These are phyloP conservation scores for Gadus chalcogrammus DNA, from an alignment of 2,113 vertebrate genomes.

Conservation along the genomic window DNA sequence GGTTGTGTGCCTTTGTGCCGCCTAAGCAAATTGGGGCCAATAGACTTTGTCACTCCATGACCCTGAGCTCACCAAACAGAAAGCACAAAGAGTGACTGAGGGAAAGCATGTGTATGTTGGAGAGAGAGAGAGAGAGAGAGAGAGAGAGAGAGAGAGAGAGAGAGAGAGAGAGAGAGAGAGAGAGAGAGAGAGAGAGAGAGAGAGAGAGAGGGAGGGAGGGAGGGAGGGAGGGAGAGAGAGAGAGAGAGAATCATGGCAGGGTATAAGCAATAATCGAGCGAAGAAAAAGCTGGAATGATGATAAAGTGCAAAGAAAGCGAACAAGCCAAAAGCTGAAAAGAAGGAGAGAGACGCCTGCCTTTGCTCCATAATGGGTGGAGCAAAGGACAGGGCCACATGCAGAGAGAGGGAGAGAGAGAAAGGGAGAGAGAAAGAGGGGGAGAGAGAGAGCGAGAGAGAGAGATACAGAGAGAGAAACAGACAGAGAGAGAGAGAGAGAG, in stretches of 20 bases:
- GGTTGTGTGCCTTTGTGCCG: slow-evolving; percentile 50
- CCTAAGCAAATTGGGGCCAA: slow-evolving; percentile 66
- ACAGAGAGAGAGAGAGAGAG: background rate
- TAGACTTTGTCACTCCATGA: slow-evolving; percentile 59
- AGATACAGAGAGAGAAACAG: slow-evolving; percentile 23
- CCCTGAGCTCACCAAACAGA: slow-evolving; percentile 51
- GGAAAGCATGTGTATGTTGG: slow-evolving; percentile 16
- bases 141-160: slow-evolving; percentile 24
- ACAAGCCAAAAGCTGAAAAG: background rate
- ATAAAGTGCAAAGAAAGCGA: slow-evolving; percentile 1
- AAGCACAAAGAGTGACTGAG: slow-evolving; percentile 26
- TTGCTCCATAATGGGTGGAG: too few relatives aligned
- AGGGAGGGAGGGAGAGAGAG: slow-evolving; percentile 31
- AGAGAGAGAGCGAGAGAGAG: slow-evolving; percentile 47
- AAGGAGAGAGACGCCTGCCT: too few relatives aligned
- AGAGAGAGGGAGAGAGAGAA: background rate
- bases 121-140: slow-evolving; percentile 41
- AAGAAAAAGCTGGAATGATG: background rate
- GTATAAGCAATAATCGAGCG: slow-evolving; percentile 8
- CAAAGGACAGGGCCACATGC: background rate
- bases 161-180: slow-evolving; percentile 8
- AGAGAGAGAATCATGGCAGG: slow-evolving; percentile 11
- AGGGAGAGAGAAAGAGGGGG: slow-evolving; percentile 42
- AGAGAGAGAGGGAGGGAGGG: slow-evolving; percentile 40
- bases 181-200: slow-evolving; percentile 21